Evolutionary conservation across 2,888 invertebrate genomes (phyloP).

Genomic region (Lypha dubia): DNA sequence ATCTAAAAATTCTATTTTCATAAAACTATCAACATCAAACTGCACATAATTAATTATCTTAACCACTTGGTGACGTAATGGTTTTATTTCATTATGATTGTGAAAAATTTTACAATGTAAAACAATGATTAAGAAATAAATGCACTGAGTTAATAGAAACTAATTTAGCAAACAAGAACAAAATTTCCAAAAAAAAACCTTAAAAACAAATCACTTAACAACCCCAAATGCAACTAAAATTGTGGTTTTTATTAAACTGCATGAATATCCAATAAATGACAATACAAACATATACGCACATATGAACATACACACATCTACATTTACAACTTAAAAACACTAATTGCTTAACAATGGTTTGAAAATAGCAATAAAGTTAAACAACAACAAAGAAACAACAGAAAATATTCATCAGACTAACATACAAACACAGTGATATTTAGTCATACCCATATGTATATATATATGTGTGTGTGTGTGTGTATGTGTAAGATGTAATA

Average conservation of each 20-base stretch:
- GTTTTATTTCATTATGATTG: slow-evolving; percentile 25
- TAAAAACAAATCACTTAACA: slow-evolving; percentile 51
- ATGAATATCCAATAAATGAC: slow-evolving; percentile 42
- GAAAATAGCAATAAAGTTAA: slow-evolving; percentile 55
- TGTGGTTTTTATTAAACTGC: slow-evolving; percentile 69
- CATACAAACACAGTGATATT: neutral
- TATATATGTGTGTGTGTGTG: no score
- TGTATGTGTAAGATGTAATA: no score
- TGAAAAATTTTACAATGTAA: slow-evolving; percentile 3
- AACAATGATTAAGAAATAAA: slow-evolving; percentile 43
- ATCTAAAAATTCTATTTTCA: neutral
- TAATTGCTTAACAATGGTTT: slow-evolving; percentile 69
- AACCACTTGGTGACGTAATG: slow-evolving; percentile 63
- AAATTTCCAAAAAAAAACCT: no score
- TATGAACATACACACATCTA: neutral
- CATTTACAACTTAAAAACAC: slow-evolving; percentile 33
- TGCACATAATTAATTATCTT: slow-evolving; percentile 62
- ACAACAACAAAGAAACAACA: slow-evolving; percentile 46
- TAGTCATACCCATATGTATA: slow-evolving; percentile 36
- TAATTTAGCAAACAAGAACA: slow-evolving; percentile 11
- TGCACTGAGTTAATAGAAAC: slow-evolving; percentile 33
- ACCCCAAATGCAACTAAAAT: slow-evolving; percentile 64
- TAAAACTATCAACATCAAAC: slow-evolving; percentile 34
- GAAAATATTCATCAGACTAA: slow-evolving; percentile 12
- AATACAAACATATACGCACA: slow-evolving; percentile 54